Base-by-base conservation (phyloP, 2,888 invertebrate species). In the Hymenopus coronatus region DNA sequence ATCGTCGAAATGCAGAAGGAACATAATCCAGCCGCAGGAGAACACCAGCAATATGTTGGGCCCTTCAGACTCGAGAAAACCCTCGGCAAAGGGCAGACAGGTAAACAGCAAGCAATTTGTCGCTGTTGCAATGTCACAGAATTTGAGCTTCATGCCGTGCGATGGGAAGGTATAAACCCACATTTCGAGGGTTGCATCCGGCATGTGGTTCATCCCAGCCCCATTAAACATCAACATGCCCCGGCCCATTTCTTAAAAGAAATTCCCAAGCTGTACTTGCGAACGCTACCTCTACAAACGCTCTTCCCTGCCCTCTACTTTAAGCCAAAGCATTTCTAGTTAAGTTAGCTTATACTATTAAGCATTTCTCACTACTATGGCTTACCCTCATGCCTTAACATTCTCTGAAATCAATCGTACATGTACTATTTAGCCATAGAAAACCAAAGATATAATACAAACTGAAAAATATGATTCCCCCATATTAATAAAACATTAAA, bases 61-160 rank as follows among this genome's bases (percentile, higher is more conserved):
- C 99, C 99, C 90, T 99, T 99, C 95, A 95, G 99, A 93, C 95
- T 99, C 94, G 99, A 99, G 94, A 99, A 99, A 94, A 99, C 99
- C 89, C 96, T 99, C 91, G 99, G 99, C 92, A 99, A 99, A 94
- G 99, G 99, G 91, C 99, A 99, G 94, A 99, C 99, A 94, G 99
- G 99, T 99, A 94, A 94, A 94, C 93, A 90, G n/a, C 83, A 85
- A 70, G 54, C 54, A 70, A 70, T 70, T 70, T 70, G 54, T 70
- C 25, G 54, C 54, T 70, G 54, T 70, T 15, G 54, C 54, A 70
- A 70, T 70, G 54, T 70, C 54, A 70, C 54, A 70, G 20, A 85
- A 90, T 88, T 87, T 82, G 54, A 70, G 54, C 25, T 70, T 70
- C 54, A 70, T 70, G 15, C 54, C 54, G 25, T 70, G 15, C 25